Evolutionary conservation across 2,888 invertebrate genomes (phyloP), one percentile per base, ranked within the genome.

Genomic region (Agrochola litura): DNA sequence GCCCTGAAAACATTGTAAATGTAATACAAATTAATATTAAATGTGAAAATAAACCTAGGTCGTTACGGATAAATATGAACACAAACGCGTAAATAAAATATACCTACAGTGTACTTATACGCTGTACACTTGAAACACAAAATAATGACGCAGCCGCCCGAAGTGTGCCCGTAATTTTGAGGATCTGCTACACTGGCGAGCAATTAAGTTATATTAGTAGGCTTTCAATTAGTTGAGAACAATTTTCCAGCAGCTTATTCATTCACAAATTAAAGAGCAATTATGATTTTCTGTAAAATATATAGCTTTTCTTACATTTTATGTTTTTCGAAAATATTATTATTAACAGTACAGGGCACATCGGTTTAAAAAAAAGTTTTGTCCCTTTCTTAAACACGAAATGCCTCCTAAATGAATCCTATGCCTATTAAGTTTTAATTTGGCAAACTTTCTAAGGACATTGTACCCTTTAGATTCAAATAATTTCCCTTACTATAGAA

Each of bases 81-180:
- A 22, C 22, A 22, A 75, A 58, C 12, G 12, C 63, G 49, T 63
- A 67, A 80, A 74, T 74, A 67, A 63, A 67, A 79, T 74, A 30
- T n/a, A 25, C n/a, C 14, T 25, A 67, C 63, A 58, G 16, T 52
- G 56, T 69, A 52, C 14, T 2, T 58, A 43, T 19, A 63, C 56
- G 4, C 10, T n/a, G 64, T 66, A 76, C 56, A 82, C 65, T 81
- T 66, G 37, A 76, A 61, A n/a, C 54, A 2, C 65, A n/a, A 70
- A 76, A 80, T 81, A 76, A 80, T 80, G 81, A 81, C 81, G 60
- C 69, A 80, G 46, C 49, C 58, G 30, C n/a, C 69, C 46, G 63
- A 75, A 69, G 49, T 76, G 65, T 61, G n/a, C 65, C 41, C 22
- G 56, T 67, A 82, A 82, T 80, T 69, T 70, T n/a, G 37, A 70